phyloP scores from a whole-genome alignment of 2,888 invertebrate species.

The Suillia variegata region DNA sequence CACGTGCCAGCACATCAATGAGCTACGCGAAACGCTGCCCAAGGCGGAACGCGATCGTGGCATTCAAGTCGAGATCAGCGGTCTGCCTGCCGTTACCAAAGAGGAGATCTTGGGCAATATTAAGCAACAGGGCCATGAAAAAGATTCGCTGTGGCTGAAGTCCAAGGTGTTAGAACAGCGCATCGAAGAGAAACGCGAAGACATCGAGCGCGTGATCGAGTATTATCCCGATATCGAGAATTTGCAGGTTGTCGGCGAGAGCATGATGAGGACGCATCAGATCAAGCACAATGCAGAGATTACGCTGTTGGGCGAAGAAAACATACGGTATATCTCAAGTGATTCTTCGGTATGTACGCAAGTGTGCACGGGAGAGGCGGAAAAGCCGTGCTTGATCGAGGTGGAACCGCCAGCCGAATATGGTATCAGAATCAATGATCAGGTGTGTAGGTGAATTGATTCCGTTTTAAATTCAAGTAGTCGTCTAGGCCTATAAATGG shows the following conservation, averaged over 20 bases:
- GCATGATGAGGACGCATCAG: background rate
- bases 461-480: too few species aligned
- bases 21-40: constrained; percentile 43
- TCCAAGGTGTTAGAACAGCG: constrained; percentile 37
- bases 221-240: constrained; percentile 42
- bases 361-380: background rate
- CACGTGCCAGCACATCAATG: constrained; percentile 22
- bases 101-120: constrained; percentile 41
- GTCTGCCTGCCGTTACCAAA: constrained; percentile 32
- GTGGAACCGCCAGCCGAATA: constrained; percentile 21
- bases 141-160: constrained; percentile 36
- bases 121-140: background rate
- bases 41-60: constrained; percentile 30
- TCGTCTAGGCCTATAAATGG: too few species aligned
- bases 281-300: constrained; percentile 26
- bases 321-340: constrained; percentile 34
- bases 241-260: constrained; percentile 41
- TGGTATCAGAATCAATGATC: constrained; percentile 43
- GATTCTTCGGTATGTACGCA: constrained; percentile 15
- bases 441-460: too few species aligned
- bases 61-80: constrained; percentile 40
- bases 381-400: background rate
- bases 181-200: constrained; percentile 27
- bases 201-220: constrained; percentile 42
- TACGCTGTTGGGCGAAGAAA: constrained; percentile 14